phyloP scores from a whole-genome alignment of 2,888 invertebrate species.

The Sicus ferrugineus region DNA sequence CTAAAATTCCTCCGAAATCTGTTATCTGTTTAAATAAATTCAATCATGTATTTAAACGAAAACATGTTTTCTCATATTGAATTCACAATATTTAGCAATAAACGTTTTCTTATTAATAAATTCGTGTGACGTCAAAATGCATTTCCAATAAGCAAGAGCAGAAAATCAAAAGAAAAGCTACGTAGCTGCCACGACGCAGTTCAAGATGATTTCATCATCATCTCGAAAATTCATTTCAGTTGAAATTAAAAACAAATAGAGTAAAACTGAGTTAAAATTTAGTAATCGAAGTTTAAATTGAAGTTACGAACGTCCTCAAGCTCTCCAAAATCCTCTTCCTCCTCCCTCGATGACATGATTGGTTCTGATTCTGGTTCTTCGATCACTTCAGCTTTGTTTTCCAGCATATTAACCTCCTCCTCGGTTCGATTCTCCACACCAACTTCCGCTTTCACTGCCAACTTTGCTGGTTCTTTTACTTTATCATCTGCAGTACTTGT shows the following conservation, averaged over 20 bases:
- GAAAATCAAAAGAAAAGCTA: background rate
- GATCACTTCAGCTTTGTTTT: background rate
- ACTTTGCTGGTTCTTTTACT: background rate
- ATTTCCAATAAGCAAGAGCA: background rate
- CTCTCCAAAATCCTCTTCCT: background rate
- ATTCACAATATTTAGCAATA: background rate
- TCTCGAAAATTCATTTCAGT: background rate
- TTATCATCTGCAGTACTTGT: background rate
- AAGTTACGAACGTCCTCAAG: constrained; percentile 21
- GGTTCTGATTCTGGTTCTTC: background rate
- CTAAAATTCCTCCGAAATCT: background rate
- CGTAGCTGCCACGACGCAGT: constrained; percentile 31
- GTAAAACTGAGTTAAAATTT: background rate
- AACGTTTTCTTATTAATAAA: background rate
- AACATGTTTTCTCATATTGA: background rate
- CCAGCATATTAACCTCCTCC: too few relatives aligned
- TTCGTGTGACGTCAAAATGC: background rate
- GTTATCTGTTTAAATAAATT: background rate
- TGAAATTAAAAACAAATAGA: background rate
- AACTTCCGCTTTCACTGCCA: background rate
- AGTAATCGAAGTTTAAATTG: background rate
- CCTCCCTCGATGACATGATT: background rate
- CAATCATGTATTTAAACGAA: background rate
- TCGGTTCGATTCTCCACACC: background rate
- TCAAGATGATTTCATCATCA: constrained; percentile 18